Evolutionary conservation across 64 coral and sea anemone species (phyloP).

Genomic region (Dendrophyllia cribrosa): DNA sequence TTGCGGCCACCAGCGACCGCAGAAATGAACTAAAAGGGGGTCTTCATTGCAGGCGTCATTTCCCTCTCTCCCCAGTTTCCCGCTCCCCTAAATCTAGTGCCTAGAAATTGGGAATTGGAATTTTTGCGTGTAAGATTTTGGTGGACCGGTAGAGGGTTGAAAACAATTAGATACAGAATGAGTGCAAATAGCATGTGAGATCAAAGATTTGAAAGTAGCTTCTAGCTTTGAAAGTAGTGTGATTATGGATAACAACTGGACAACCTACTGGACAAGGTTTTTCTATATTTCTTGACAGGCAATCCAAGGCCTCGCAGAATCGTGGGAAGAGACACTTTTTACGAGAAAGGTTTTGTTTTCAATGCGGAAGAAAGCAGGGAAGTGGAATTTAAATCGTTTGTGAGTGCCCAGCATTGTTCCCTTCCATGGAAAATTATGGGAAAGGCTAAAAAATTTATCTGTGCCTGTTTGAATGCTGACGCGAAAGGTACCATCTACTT

Average conservation of each 20-base stretch:
- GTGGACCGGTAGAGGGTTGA: neutral
- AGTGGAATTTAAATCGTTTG: slow-evolving; percentile 39
- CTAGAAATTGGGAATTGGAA: neutral
- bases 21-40: no score
- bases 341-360: slow-evolving; percentile 18
- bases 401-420: neutral
- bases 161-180: neutral
- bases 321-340: neutral
- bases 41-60: no score
- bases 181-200: neutral
- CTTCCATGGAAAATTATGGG: slow-evolving; percentile 64
- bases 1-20: no score
- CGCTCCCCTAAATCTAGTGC: no score
- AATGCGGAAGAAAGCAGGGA: slow-evolving; percentile 50
- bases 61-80: no score
- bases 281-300: no score
- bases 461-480: slow-evolving; percentile 49
- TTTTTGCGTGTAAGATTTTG: neutral
- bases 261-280: no score
- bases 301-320: slow-evolving; percentile 13
- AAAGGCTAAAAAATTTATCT: slow-evolving; percentile 65
- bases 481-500: slow-evolving; percentile 44
- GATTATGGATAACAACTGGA: no score
- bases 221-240: no score
- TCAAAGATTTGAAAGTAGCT: neutral